Evolutionary conservation across 2,797 vertebrate species (phyloP).

Genomic region (Sebastes ruberrimus): DNA sequence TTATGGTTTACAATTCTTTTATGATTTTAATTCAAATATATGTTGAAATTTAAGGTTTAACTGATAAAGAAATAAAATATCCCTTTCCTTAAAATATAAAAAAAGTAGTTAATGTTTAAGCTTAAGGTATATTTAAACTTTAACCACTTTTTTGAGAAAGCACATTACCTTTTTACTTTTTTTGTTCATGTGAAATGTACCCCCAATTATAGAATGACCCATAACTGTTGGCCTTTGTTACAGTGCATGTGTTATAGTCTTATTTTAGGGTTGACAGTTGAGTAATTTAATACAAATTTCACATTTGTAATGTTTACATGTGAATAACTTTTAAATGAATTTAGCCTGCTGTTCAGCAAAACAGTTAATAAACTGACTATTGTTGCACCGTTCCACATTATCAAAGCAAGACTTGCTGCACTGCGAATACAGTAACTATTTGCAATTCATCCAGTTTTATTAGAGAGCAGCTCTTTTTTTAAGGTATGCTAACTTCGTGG

Average conservation of each 20-base stretch:
- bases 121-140: no score
- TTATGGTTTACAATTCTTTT: no score
- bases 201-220: accelerated
- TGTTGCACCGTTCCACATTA: not conserved
- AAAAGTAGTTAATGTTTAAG: no score
- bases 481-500: conserved; percentile 9
- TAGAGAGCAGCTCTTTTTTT: not conserved
- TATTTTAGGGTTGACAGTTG: not conserved
- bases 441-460: conserved; percentile 1
- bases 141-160: no score
- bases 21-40: no score
- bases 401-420: not conserved
- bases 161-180: no score
- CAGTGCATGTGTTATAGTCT: not conserved
- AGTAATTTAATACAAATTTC: not conserved
- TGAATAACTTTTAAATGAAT: not conserved
- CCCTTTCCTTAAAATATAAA: accelerated
- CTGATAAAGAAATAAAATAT: no score
- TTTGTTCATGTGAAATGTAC: no score
- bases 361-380: not conserved
- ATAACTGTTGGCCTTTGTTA: not conserved
- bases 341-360: not conserved
- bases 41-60: no score
- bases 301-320: not conserved
- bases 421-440: not conserved